phyloP scores from a whole-genome alignment of 30 jellyfish, hydroid and myxozoan species.

The Pseudorhiza aurosa region DNA sequence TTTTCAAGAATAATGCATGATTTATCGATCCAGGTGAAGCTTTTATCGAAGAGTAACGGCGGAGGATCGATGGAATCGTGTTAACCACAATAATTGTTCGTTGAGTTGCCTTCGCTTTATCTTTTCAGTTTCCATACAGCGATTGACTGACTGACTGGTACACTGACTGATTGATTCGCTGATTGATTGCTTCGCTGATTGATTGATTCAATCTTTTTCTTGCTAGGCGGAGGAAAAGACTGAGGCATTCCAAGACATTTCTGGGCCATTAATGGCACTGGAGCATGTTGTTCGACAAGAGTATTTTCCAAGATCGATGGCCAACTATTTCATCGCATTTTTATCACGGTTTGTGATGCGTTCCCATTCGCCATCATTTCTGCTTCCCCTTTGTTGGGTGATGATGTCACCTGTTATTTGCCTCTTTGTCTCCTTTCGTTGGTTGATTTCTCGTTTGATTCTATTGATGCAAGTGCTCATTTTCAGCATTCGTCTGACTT shows the following conservation, averaged over 20 bases:
- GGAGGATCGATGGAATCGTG: too few relatives aligned
- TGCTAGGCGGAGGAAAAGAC: slow-evolving; percentile 77
- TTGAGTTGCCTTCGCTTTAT: too few relatives aligned
- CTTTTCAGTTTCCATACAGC: too few relatives aligned
- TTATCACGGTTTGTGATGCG: slow-evolving; percentile 73
- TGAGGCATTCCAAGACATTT: slow-evolving; percentile 42
- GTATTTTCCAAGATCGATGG: slow-evolving; percentile 70
- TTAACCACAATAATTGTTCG: too few relatives aligned
- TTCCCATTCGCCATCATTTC: too few relatives aligned
- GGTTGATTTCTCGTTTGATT: too few relatives aligned
- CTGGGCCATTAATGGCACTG: slow-evolving; percentile 79
- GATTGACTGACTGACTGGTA: neutral
- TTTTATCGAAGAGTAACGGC: neutral
- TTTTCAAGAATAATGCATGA: neutral
- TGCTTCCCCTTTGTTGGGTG: too few relatives aligned
- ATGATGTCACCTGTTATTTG: too few relatives aligned
- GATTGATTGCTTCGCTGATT: neutral
- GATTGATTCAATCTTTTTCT: neutral
- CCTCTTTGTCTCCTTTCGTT: too few relatives aligned
- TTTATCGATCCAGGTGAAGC: neutral
- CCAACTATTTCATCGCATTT: slow-evolving; percentile 68
- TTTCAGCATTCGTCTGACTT: too few relatives aligned
- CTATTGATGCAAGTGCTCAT: too few relatives aligned
- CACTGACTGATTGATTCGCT: neutral
- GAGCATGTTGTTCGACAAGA: slow-evolving; percentile 66